These are phyloP conservation scores for Caenorhabditis angaria DNA, from an alignment of 2,888 invertebrate species.

Conservation along the genomic window DNA sequence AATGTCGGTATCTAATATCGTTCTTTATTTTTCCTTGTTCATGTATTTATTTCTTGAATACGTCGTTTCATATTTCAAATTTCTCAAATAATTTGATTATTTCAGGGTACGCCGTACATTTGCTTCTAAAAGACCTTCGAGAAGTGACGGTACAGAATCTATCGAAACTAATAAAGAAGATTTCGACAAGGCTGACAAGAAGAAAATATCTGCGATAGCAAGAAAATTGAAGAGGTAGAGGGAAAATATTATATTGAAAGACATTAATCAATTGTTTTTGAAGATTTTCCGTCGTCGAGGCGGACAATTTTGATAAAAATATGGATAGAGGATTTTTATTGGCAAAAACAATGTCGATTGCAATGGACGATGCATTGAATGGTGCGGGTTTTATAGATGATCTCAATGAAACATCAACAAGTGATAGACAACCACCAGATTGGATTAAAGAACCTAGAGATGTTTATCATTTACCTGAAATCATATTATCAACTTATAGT, in stretches of 20 bases:
- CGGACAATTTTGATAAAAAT: neutral
- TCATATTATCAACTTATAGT: conserved; percentile 42
- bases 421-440: conserved; percentile 20
- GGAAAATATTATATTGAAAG: too few relatives aligned
- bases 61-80: too few relatives aligned
- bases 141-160: neutral
- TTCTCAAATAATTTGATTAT: neutral
- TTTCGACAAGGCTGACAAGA: neutral
- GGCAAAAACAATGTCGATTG: conserved; percentile 2
- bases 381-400: neutral
- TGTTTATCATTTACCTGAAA: conserved; percentile 32
- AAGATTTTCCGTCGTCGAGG: neutral
- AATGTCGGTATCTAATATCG: neutral
- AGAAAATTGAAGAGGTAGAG: neutral
- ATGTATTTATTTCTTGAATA: too few relatives aligned
- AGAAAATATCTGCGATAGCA: neutral
- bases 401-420: neutral
- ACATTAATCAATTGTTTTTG: neutral
- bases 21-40: neutral
- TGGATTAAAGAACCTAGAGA: conserved; percentile 46
- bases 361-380: neutral
- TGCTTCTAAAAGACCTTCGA: neutral
- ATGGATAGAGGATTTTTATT: neutral
- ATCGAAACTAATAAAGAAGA: neutral
- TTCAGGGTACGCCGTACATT: neutral